Conservation (phyloP, 92 coral and sea anemone species). For the Epizoanthus rinbou region DNA sequence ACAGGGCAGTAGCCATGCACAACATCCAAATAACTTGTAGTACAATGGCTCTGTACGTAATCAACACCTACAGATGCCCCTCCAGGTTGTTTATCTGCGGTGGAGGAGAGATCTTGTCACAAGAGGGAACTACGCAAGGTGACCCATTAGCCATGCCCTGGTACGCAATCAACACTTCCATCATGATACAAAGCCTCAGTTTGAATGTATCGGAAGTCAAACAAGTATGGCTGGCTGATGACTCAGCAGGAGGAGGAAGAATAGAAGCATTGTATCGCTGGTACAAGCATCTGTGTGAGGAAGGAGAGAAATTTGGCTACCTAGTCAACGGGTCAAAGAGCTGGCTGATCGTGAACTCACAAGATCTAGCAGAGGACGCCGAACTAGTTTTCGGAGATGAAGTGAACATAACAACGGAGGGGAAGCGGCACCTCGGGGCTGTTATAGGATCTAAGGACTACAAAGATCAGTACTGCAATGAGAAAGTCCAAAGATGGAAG, state of each 20-base stretch:
- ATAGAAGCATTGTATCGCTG: slow-evolving; percentile 1
- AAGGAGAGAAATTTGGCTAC: slow-evolving; percentile 37
- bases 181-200: slow-evolving; percentile 33
- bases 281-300: background rate
- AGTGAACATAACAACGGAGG: slow-evolving; percentile 54
- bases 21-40: slow-evolving; percentile 52
- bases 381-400: slow-evolving; percentile 33
- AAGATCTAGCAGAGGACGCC: slow-evolving; percentile 25
- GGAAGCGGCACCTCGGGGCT: slow-evolving; percentile 44
- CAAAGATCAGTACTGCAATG: slow-evolving; percentile 35
- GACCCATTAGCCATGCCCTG: slow-evolving; percentile 54
- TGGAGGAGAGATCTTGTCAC: slow-evolving; percentile 51
- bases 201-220: no score
- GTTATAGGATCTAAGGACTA: background rate
- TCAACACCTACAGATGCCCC: slow-evolving; percentile 44
- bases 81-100: slow-evolving; percentile 56
- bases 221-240: slow-evolving; percentile 34
- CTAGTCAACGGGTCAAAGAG: slow-evolving; percentile 35
- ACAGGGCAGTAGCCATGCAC: slow-evolving; percentile 53
- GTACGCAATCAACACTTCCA: slow-evolving; percentile 53
- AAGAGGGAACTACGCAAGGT: slow-evolving; percentile 42
- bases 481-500: background rate
- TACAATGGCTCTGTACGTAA: slow-evolving; percentile 43
- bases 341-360: background rate
- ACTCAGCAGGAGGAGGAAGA: background rate